Base-by-base conservation (phyloP, 2,797 vertebrate genomes). In the Syngnathus rostellatus region DNA sequence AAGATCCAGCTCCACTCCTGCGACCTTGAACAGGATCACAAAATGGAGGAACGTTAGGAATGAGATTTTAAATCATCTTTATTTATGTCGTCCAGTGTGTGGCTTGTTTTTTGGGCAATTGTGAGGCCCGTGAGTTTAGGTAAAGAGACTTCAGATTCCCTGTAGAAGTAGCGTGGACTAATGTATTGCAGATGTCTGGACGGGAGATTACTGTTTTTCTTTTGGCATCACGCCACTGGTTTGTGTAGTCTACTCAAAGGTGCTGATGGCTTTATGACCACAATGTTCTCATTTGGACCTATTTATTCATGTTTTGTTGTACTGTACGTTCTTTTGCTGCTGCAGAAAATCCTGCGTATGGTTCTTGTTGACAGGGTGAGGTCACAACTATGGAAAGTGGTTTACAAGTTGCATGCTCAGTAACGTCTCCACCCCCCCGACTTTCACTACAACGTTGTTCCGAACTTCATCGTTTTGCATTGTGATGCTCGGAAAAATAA, bases 111-210 rank as follows among this genome's bases (percentile, higher is more conserved):
- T 39, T 40, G 8, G 25, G 25, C 14, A 8, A 16, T 37, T 37
- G 55, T 3, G 25, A 17, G 14, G 55, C 17, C 55, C 7, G 11
- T 37, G 14, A 17, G 59, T 65, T 17, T 0, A 70, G 70, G 73
- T 75, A 71, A 81, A 69, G 58, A 46, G 31, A 71, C 71, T 66
- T 46, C 9, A 73, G 72, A 70, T 62, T 70, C n/a, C 12, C 5
- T 31, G 66, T 54, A 2, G 8, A 58, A 53, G 37, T 67, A 60
- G 63, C n/a, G 38, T 69, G 67, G 74, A 55, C 37, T 71, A 77
- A 76, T 74, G n/a, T 65, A 10, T 72, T 78, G 79, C 83, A 84
- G 80, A 81, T 76, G 82, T 72, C 72, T 79, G 77, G 80, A 79
- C 21, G 54, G 59, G 53, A 72, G 75, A 64, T 76, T 73, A 66